Evolutionary conservation across 2,888 invertebrate species (phyloP), one percentile per base, ranked within the genome.

Genomic region (Monopis laevigella): DNA sequence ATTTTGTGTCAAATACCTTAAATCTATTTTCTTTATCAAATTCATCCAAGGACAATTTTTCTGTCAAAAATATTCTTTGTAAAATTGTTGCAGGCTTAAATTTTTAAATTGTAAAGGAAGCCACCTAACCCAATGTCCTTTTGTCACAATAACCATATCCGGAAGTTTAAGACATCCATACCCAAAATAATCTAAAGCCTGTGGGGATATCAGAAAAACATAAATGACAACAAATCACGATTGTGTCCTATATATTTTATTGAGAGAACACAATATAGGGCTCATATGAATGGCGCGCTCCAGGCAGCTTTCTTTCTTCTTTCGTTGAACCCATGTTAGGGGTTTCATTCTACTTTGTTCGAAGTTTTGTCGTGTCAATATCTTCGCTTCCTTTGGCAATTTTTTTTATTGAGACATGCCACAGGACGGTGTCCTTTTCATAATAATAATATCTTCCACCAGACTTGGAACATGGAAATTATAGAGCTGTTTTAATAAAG

Each of bases 161-260:
- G 29, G 28, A 40, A 40, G 28, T 19, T 26, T 12, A 18, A 2
- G 29, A 18, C 12, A 29, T 40, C 34, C 13, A 29, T 28, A 12
- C 21, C 18, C 13, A 16, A 18, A 36, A 14, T 34, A 34, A 34
- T 34, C 12, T 19, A 36, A 36, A 11, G 36, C 32, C 13, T 29
- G 36, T 21, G 16, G 17, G 13, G 29, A 29, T 40, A 8, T 11
- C 19, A 34, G 28, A 26, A 12, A 35, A 42, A 40, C 53, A 70
- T 61, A 69, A 65, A 71, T 62, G 70, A 67, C 67, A 72, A 67
- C 65, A 72, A 75, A 74, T 68, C 71, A 54, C 57, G 56, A 59
- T 63, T 68, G 59, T 58, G 52, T 58, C 52, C 56, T 56, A 54
- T 53, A 52, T 32, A 28, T 41, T 45, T 44, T 43, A 40, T 45